Evolutionary conservation across 2,888 invertebrate genomes (phyloP).

Genomic region (Trachelus troglodyta): DNA sequence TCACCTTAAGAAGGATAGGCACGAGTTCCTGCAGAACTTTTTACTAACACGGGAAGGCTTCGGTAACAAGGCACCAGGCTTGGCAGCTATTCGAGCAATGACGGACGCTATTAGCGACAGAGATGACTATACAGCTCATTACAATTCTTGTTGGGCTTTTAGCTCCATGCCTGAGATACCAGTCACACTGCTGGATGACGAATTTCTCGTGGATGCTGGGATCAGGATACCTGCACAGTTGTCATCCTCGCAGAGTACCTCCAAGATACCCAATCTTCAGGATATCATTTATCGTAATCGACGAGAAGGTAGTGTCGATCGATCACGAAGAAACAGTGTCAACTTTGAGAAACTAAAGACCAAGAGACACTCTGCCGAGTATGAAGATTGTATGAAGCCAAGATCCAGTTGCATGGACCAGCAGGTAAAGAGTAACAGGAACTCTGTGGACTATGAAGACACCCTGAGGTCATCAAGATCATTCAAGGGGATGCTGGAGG

Average conservation of each 20-base stretch:
- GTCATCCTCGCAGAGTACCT: slow-evolving; percentile 50
- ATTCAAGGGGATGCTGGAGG: slow-evolving; percentile 10
- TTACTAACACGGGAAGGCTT: slow-evolving; percentile 39
- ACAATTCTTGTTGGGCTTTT: slow-evolving; percentile 63
- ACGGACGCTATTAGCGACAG: slow-evolving; percentile 31
- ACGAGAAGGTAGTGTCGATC: slow-evolving; percentile 39
- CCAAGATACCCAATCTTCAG: slow-evolving; percentile 58
- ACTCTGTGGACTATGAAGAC: slow-evolving; percentile 53
- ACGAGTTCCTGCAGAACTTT: slow-evolving; percentile 45
- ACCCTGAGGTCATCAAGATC: slow-evolving; percentile 32
- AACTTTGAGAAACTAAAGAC: slow-evolving; percentile 43
- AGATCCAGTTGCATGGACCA: slow-evolving; percentile 38
- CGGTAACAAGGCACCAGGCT: slow-evolving; percentile 35
- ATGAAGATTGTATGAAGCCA: slow-evolving; percentile 51
- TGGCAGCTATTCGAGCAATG: slow-evolving; percentile 40
- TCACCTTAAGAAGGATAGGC: slow-evolving; percentile 45
- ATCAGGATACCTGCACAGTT: slow-evolving; percentile 59
- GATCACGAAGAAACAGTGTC: slow-evolving; percentile 35
- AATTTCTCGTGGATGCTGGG: slow-evolving; percentile 63
- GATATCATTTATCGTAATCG: slow-evolving; percentile 51
- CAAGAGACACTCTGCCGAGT: slow-evolving; percentile 48
- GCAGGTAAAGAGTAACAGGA: slow-evolving; percentile 28
- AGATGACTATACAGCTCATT: slow-evolving; percentile 36
- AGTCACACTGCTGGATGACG: slow-evolving; percentile 58
- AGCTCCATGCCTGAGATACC: slow-evolving; percentile 63